Evolutionary conservation across 2,888 invertebrate genomes (phyloP).

Genomic region (Temnothorax rugatulus): DNA sequence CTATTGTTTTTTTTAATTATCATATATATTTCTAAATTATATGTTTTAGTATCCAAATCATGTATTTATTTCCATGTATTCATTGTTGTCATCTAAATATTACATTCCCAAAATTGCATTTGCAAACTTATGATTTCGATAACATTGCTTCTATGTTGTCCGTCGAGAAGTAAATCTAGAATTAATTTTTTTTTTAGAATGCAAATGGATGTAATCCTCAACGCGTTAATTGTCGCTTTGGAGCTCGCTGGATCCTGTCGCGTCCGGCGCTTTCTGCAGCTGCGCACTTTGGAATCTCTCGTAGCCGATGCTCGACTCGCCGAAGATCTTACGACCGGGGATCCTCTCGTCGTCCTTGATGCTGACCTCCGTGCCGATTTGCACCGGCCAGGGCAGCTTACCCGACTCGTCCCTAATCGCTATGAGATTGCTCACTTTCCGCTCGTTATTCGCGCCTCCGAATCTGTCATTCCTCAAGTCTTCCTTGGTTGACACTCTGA

Average conservation of each 20-base stretch:
- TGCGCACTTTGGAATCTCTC: conserved; percentile 80
- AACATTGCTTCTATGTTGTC: not conserved
- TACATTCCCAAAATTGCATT: not conserved
- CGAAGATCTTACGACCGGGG: conserved; percentile 82
- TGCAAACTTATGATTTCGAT: not conserved
- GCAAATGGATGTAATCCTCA: not conserved
- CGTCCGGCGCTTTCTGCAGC: conserved; percentile 74
- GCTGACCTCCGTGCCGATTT: conserved; percentile 82
- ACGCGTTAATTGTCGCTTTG: conserved; percentile 65
- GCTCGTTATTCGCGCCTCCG: conserved; percentile 64
- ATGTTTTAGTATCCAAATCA: not conserved
- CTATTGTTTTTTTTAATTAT: not conserved
- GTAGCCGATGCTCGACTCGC: conserved; percentile 77
- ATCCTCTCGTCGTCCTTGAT: conserved; percentile 83
- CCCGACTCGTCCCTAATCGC: conserved; percentile 68
- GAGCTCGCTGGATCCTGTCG: conserved; percentile 71
- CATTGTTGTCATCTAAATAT: not conserved
- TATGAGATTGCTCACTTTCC: conserved; percentile 71
- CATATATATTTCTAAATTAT: not conserved
- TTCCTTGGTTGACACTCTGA: conserved; percentile 66
- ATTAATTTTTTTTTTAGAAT: not conserved
- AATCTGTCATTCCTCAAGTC: conserved; percentile 64
- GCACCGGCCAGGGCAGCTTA: conserved; percentile 82
- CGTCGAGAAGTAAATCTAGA: not conserved
- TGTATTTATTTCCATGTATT: not conserved